phyloP scores from a whole-genome alignment of 2,797 vertebrate genomes.

The Sandelia bainsii region DNA sequence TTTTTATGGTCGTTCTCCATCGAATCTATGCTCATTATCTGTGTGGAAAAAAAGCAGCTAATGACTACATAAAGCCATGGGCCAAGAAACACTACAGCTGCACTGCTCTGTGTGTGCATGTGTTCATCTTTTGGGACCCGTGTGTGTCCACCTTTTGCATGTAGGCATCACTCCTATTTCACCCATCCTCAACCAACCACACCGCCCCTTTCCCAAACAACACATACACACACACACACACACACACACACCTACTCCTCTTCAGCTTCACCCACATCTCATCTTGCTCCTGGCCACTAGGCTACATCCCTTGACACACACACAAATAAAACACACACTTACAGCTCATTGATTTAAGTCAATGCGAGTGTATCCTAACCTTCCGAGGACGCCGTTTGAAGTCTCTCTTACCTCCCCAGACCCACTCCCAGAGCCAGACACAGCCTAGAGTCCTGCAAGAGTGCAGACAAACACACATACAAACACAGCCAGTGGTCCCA shows the following conservation, averaged over 20 bases:
- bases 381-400: slow-evolving; percentile 80
- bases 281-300: slow-evolving; percentile 72
- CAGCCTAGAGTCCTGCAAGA: slow-evolving; percentile 80
- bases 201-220: slow-evolving; percentile 42
- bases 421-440: slow-evolving; percentile 78
- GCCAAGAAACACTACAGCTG: slow-evolving; percentile 66
- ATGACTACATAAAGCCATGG: slow-evolving; percentile 72
- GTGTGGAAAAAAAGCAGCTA: slow-evolving; percentile 47
- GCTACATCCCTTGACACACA: slow-evolving; percentile 63
- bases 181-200: slow-evolving; percentile 29
- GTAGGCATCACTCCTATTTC: slow-evolving; percentile 63
- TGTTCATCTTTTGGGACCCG: slow-evolving; percentile 37
- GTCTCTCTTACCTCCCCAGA: slow-evolving; percentile 79
- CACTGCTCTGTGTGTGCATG: slow-evolving; percentile 42
- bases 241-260: slow-evolving; percentile 43
- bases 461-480: slow-evolving; percentile 46
- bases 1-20: slow-evolving; percentile 50
- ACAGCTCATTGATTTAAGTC: slow-evolving; percentile 84
- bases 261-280: slow-evolving; percentile 58
- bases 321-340: slow-evolving; percentile 79
- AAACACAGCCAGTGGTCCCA: slow-evolving; percentile 67
- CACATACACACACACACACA: slow-evolving; percentile 29
- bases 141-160: slow-evolving; percentile 60
- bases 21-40: slow-evolving; percentile 66
- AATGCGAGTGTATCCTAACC: slow-evolving; percentile 81